Base-by-base conservation (phyloP, 2,888 invertebrate genomes). In the Parasteatoda lunata region DNA sequence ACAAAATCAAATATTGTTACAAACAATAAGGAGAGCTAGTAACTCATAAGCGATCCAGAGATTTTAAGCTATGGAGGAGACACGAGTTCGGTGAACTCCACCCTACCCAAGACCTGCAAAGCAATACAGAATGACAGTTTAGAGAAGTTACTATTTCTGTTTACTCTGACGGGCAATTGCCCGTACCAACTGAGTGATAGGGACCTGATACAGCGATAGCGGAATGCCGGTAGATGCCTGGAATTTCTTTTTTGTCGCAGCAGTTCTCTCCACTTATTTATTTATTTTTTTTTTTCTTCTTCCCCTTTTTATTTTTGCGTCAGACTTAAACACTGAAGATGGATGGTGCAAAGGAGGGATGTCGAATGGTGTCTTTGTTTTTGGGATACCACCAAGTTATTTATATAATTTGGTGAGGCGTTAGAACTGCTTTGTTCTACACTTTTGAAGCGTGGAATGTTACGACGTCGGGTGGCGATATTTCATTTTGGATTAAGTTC, bases 381-480 rank as follows among this genome's bases (percentile, higher is more conserved):
- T 77, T 51, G n/a, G 47, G n/a, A 77, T 11, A 45, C 66, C 66
- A 49, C n/a, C 30, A n/a, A 77, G 77, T 77, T 77, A 77, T 77
- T 77, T 77, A 77, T 77, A 77, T 77, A 77, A 77, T 77, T 77
- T 13, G 77, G 77, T 68, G n/a, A 47, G 45, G 69, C 77, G 51
- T 54, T 30, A 52, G 77, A 69, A 45, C 8, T 47, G 68, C 77
- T 77, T 77, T 77, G 77, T 77, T 77, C 69, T 47, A 47, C 77
- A 77, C 77, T 68, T 47, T 11, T 68, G 68, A 69, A 51, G 77
- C 77, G 69, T 77, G 54, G 77, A 68, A 52, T 69, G 51, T 30
- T 45, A 54, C 30, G 69, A 30, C 52, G 15, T 45, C n/a, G 30
- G 9, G 13, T 54, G 45, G 52, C n/a, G 77, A 77, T 77, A 77